Evolutionary conservation across 2,113 vertebrate genomes (phyloP).

Genomic region (Tetrao urogallus): DNA sequence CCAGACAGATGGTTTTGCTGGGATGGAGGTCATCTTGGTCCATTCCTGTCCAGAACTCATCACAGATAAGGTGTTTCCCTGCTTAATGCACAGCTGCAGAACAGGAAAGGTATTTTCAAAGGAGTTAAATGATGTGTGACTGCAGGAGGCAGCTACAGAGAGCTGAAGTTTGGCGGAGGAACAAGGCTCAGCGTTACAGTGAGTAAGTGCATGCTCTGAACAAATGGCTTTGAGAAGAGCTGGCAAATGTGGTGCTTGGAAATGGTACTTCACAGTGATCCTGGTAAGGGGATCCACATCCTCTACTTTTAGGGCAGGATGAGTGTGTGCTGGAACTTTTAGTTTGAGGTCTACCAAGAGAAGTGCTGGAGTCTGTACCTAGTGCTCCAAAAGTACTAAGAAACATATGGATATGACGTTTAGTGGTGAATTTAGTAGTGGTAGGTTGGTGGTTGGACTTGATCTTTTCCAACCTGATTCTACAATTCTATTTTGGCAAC

Average conservation of each 20-base stretch:
- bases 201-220: conserved; percentile 63
- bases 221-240: background rate
- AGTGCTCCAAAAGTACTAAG: background rate
- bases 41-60: background rate
- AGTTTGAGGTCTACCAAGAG: background rate
- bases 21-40: background rate
- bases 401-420: background rate
- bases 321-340: background rate
- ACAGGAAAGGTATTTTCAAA: conserved; percentile 59
- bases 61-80: background rate
- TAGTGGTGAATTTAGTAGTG: background rate
- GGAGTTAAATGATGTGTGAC: conserved; percentile 39
- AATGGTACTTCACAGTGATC: accelerated
- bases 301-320: background rate
- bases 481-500: accelerated
- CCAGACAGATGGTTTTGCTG: background rate
- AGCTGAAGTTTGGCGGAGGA: conserved; percentile 57
- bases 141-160: background rate
- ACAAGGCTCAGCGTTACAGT: conserved; percentile 56
- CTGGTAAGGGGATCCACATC: background rate
- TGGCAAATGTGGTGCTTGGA: background rate
- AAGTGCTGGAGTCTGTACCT: background rate
- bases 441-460: background rate
- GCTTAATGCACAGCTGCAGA: background rate
- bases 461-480: background rate